Conservation (phyloP, 2,888 invertebrate genomes). For the Chloroclysta siterata region DNA sequence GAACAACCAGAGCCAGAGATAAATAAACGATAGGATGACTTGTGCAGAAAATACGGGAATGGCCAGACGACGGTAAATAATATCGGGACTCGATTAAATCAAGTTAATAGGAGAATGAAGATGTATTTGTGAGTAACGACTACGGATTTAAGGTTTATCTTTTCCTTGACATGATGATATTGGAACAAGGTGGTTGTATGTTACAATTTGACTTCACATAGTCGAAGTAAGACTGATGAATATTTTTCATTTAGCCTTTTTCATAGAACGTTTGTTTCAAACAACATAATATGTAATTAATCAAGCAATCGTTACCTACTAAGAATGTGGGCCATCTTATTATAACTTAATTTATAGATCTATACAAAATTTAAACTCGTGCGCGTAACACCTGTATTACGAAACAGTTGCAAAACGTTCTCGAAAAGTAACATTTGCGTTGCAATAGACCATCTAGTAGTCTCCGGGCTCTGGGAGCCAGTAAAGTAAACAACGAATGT, state of each 20-base stretch:
- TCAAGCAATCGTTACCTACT: too few species aligned
- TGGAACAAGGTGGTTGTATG: too few species aligned
- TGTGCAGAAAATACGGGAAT: not conserved
- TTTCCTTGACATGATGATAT: not conserved
- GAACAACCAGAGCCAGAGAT: too few species aligned
- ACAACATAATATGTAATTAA: too few species aligned
- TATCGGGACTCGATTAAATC: not conserved
- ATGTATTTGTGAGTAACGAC: not conserved
- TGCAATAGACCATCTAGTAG: conserved; percentile 8
- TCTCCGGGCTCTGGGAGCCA: conserved; percentile 3
- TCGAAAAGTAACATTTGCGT: conserved; percentile 1
- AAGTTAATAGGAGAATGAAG: conserved; percentile 1
- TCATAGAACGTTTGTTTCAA: too few species aligned
- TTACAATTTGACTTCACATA: too few species aligned
- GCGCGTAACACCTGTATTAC: too few species aligned
- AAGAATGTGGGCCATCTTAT: too few species aligned
- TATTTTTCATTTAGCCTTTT: too few species aligned
- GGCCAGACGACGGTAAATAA: conserved; percentile 3
- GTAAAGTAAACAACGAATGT: conserved; percentile 35
- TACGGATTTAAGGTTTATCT: not conserved
- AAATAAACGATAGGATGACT: not conserved
- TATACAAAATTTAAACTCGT: too few species aligned
- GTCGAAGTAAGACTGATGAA: too few species aligned
- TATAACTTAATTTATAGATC: too few species aligned
- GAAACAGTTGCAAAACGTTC: conserved; percentile 1